Conservation (phyloP, 1,140 invertebrate genomes). For the Penaeus japonicus region DNA sequence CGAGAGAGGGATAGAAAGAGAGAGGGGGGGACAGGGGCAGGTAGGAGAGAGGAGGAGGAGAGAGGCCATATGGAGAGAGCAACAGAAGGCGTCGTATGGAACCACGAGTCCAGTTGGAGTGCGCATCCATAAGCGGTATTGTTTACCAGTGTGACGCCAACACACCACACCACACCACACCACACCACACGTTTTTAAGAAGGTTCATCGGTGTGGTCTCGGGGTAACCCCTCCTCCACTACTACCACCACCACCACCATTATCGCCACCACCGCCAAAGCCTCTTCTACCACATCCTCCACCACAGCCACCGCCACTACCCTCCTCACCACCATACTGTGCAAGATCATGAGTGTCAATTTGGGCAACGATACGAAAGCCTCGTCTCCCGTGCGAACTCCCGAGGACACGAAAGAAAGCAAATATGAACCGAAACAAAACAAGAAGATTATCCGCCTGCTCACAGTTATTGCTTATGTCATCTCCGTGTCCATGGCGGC, state of each 20-base stretch:
- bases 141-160: slow-evolving; percentile 23
- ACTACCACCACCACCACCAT: background rate
- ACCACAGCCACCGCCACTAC: background rate
- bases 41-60: background rate
- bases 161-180: background rate
- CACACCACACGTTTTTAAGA: background rate
- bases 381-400: slow-evolving; percentile 47
- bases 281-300: background rate
- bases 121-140: slow-evolving; percentile 46
- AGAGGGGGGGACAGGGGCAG: slow-evolving; percentile 32
- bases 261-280: background rate
- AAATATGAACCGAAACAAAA: slow-evolving; percentile 83
- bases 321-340: slow-evolving; percentile 44
- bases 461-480: slow-evolving; percentile 94
- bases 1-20: slow-evolving; percentile 16
- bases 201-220: background rate
- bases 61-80: background rate
- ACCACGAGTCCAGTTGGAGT: background rate
- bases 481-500: slow-evolving; percentile 94
- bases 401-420: slow-evolving; percentile 77
- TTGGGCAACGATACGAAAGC: slow-evolving; percentile 52
- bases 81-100: background rate
- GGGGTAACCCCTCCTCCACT: background rate
- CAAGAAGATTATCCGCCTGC: slow-evolving; percentile 86
- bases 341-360: slow-evolving; percentile 55